These are phyloP conservation scores for Melieria picta DNA, from an alignment of 2,888 invertebrate genomes.

Conservation along the genomic window DNA sequence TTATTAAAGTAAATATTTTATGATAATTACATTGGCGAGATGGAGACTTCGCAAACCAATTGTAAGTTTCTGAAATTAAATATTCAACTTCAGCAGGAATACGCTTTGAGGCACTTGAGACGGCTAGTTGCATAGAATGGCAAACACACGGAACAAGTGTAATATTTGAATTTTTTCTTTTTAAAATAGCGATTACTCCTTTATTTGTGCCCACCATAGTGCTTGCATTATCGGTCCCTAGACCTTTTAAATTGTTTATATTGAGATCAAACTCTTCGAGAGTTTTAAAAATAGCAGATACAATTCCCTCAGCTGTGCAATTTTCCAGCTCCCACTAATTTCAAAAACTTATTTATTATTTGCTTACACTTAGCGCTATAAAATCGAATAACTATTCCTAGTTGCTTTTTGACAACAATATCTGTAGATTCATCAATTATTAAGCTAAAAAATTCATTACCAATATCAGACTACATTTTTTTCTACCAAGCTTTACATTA, in stretches of 20 bases:
- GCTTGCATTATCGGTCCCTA: conserved; percentile 34
- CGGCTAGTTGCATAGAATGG: conserved; percentile 28
- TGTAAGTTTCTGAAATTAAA: conserved; percentile 25
- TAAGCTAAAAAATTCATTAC: conserved; percentile 5
- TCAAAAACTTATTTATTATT: conserved; percentile 17
- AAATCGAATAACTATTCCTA: conserved; percentile 15
- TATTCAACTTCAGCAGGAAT: conserved; percentile 22
- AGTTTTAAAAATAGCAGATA: not conserved
- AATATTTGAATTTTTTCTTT: conserved; percentile 20
- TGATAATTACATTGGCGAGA: conserved; percentile 13
- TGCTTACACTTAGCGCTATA: not conserved
- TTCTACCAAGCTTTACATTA: too few species aligned
- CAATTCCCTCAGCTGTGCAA: conserved; percentile 11
- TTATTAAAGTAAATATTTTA: conserved; percentile 13
- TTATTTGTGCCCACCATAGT: conserved; percentile 27
- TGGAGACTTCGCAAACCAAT: conserved; percentile 27
- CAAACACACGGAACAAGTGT: conserved; percentile 32
- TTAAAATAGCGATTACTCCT: conserved; percentile 23
- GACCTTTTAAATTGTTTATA: conserved; percentile 6
- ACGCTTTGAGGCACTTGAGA: conserved; percentile 23
- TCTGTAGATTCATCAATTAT: conserved; percentile 19
- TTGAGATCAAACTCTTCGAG: not conserved
- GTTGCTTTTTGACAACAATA: conserved; percentile 11
- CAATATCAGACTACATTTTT: not conserved
- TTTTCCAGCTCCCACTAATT: conserved; percentile 1